Conservation (phyloP, 2,888 invertebrate species). For the Stenolophus ochropezus region DNA sequence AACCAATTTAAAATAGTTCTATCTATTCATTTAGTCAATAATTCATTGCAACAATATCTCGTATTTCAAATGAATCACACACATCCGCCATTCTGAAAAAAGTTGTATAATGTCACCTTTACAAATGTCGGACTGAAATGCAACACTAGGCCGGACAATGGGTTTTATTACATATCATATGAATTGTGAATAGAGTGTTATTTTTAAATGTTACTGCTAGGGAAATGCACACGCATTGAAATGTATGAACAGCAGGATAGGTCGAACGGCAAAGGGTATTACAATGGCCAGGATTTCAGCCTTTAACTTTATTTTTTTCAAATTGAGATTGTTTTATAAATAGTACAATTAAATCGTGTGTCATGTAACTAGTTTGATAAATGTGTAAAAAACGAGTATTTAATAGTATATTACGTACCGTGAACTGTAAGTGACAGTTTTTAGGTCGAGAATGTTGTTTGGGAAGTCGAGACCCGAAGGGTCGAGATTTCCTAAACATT, state of each 20-base stretch:
- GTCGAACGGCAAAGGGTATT: too few relatives aligned
- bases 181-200: background rate
- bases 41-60: slow-evolving; percentile 4
- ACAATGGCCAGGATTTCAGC: too few relatives aligned
- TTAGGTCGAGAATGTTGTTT: too few relatives aligned
- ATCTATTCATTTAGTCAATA: background rate
- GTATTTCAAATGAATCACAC: slow-evolving; percentile 10
- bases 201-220: slow-evolving; percentile 13
- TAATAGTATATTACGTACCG: too few relatives aligned
- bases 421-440: too few relatives aligned
- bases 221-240: background rate
- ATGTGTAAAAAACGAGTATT: too few relatives aligned
- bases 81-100: background rate
- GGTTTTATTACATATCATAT: background rate
- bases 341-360: too few relatives aligned
- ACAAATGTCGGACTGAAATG: slow-evolving; percentile 23
- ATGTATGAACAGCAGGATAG: background rate
- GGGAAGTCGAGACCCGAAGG: too few relatives aligned
- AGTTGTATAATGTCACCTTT: slow-evolving; percentile 27
- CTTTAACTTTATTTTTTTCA: too few relatives aligned
- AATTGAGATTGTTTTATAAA: too few relatives aligned
- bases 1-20: slow-evolving; percentile 19
- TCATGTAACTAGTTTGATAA: too few relatives aligned
- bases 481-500: too few relatives aligned
- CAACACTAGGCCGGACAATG: background rate